These are phyloP conservation scores for Acleris holmiana DNA, from an alignment of 2,888 invertebrate species.

Conservation along the genomic window DNA sequence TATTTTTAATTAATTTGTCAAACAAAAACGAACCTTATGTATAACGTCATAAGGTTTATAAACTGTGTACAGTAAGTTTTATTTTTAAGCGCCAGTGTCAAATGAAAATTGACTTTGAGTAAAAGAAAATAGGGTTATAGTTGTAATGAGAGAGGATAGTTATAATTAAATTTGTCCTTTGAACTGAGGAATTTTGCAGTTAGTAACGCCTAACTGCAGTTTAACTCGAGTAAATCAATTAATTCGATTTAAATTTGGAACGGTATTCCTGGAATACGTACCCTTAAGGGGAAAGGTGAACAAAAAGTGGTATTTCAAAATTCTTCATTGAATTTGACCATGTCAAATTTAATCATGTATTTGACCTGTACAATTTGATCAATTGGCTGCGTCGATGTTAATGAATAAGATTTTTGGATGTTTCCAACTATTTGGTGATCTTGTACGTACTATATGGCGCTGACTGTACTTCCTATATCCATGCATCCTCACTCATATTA, in stretches of 20 bases:
- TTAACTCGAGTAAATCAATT: constrained; percentile 9
- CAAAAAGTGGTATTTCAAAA: too few species aligned
- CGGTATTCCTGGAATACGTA: background rate
- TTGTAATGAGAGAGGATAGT: background rate
- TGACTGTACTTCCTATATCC: too few species aligned
- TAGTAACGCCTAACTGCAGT: constrained; percentile 6
- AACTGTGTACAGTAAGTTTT: background rate
- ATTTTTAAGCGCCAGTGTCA: background rate
- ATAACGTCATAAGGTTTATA: background rate
- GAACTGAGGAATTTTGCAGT: constrained; percentile 9
- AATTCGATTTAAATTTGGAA: constrained; percentile 9
- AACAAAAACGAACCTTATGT: constrained; percentile 5
- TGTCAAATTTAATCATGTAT: too few species aligned
- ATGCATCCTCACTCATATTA: too few species aligned
- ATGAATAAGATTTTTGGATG: too few species aligned
- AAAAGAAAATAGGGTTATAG: background rate
- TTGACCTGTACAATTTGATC: too few species aligned
- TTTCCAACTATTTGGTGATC: too few species aligned
- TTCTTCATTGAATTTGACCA: too few species aligned
- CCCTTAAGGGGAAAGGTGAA: background rate
- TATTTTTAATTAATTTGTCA: constrained; percentile 48
- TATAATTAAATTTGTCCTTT: constrained; percentile 8
- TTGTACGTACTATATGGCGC: too few species aligned
- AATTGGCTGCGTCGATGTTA: too few species aligned
- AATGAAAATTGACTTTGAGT: background rate